These are phyloP conservation scores for Drosophila limbata DNA, from an alignment of 2,888 invertebrate species.

Conservation along the genomic window DNA sequence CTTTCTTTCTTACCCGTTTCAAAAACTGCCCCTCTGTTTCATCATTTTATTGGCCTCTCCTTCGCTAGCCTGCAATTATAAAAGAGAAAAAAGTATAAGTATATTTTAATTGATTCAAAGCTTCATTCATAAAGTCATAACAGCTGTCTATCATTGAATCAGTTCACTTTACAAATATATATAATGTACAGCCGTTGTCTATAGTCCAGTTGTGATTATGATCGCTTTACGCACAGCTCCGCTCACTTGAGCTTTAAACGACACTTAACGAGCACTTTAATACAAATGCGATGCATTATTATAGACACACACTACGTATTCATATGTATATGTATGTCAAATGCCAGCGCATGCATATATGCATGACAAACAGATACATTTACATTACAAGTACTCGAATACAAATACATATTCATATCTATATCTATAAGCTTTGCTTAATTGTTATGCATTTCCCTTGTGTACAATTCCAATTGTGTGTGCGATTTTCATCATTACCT, in stretches of 20 bases:
- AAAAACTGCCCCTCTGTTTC: constrained; percentile 29
- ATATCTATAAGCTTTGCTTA: constrained; percentile 2
- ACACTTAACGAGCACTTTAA: constrained; percentile 45
- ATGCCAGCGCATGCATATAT: constrained; percentile 20
- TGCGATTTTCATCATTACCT: constrained; percentile 43
- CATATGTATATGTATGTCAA: constrained; percentile 27
- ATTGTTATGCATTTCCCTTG: not conserved
- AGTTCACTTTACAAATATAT: not conserved
- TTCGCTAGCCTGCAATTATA: constrained; percentile 35
- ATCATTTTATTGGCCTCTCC: constrained; percentile 22
- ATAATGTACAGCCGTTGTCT: not conserved
- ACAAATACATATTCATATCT: constrained; percentile 3
- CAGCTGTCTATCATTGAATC: constrained; percentile 11
- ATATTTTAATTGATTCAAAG: not conserved
- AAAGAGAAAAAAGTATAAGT: not conserved
- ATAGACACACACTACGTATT: constrained; percentile 3
- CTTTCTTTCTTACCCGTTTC: constrained; percentile 1
- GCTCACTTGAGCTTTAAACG: constrained; percentile 41
- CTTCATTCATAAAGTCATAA: constrained; percentile 8
- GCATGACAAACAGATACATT: not conserved
- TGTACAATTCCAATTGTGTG: not conserved
- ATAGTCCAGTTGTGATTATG: constrained; percentile 9
- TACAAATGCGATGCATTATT: constrained; percentile 6
- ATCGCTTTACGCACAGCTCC: constrained; percentile 26
- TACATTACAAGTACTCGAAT: not conserved